Evolutionary conservation across 2,113 vertebrate species (phyloP), one percentile per base, ranked within the genome.

Genomic region (Microtus montanus): DNA sequence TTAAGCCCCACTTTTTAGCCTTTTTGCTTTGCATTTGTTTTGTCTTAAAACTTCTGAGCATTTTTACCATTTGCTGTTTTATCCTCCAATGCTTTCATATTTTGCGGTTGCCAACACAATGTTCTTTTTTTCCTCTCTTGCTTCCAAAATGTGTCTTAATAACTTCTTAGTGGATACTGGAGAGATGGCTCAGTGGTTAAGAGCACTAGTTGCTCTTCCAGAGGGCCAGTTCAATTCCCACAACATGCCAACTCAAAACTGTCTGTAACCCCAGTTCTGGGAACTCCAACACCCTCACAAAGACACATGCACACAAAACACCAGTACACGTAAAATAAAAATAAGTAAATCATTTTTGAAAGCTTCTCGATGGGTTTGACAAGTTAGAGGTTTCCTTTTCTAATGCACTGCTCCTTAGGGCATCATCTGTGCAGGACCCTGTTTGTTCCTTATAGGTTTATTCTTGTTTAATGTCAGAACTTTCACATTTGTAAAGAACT

Each of bases 41-140:
- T 90, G 80, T 38, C 17, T 75, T 92, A 35, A 88, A 95, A 87
- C 5, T 71, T 93, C 79, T 73, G 44, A 68, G 24, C 24, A 49
- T 63, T 90, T 94, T 93, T 95, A 84, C 49, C 35, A 84, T 52
- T 92, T 89, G 74, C 41, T 92, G 30, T 35, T 95, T 93, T 87
- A 49, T 52, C 41, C 47, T 44, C 41, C 19, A 19, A 8, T 80
- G 35, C 20, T 75, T 86, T 95, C 30, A 58, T n/a, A 63, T 86
- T 92, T 90, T 92, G 78, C 35, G 35, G 26, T 86, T 91, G 5
- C 49, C 58, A 35, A 54, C 58, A 78, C 26, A 91, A 28, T 79
- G 33, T 35, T 84, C 35, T 78, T 85, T 54, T 54, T 95, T 49
- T 54, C 1, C 4, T 47, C 20, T 15, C 3, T 85, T 47, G 47